phyloP scores from a whole-genome alignment of 2,888 invertebrate genomes.

The Scotopteryx bipunctaria region DNA sequence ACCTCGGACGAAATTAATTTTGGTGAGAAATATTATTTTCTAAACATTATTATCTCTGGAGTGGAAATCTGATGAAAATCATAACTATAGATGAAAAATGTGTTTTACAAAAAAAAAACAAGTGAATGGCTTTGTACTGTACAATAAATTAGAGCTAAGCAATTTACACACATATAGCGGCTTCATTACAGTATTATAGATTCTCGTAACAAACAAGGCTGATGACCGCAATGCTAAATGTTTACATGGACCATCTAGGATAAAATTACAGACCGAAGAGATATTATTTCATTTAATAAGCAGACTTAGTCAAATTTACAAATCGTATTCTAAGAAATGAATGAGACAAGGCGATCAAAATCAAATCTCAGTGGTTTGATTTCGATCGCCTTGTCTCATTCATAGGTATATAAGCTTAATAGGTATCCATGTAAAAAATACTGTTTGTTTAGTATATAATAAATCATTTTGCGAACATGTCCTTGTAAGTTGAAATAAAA shows the following conservation, averaged over 20 bases:
- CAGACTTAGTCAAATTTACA: too few relatives aligned
- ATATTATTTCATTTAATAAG: slow-evolving; percentile 38
- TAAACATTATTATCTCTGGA: neutral
- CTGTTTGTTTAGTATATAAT: too few relatives aligned
- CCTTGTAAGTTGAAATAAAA: too few relatives aligned
- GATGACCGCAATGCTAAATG: slow-evolving; percentile 62
- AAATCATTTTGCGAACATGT: too few relatives aligned
- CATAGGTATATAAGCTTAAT: too few relatives aligned
- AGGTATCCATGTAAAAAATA: too few relatives aligned
- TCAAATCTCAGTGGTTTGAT: too few relatives aligned
- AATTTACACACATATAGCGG: slow-evolving; percentile 65
- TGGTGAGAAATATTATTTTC: neutral
- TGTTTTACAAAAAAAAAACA: neutral
- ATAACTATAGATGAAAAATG: neutral
- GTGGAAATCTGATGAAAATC: too few relatives aligned
- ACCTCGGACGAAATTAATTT: neutral
- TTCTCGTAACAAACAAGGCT: slow-evolving; percentile 57
- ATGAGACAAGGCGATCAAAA: too few relatives aligned
- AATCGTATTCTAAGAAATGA: too few relatives aligned
- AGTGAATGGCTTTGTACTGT: slow-evolving; percentile 38
- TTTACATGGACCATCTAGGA: slow-evolving; percentile 50
- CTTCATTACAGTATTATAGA: slow-evolving; percentile 42
- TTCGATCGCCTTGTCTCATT: too few relatives aligned
- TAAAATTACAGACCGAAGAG: slow-evolving; percentile 50
- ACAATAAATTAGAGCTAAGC: slow-evolving; percentile 58